Evolutionary conservation across 1,140 invertebrate genomes (phyloP), one percentile per base, ranked within the genome.

Genomic region (Ceratina japonica): DNA sequence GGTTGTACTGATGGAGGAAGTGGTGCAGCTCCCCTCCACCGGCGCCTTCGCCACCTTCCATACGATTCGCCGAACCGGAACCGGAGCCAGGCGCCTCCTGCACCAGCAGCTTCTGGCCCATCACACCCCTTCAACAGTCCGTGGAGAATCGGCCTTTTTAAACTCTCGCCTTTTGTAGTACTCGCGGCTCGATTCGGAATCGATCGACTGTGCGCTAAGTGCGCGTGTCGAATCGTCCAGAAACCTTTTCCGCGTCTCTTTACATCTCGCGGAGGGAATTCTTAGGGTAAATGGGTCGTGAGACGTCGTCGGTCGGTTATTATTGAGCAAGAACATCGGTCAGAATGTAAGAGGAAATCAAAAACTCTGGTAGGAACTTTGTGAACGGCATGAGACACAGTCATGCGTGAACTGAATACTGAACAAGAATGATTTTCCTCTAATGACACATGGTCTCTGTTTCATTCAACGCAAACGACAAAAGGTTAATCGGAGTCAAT

Each of bases 1-100:
- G 93, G 88, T 94, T 94, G 88, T 95, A 94, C 86, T 94, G 94
- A 88, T 94, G 94, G 58, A 95, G 93, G 87, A 94, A 94, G 79
- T 92, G 92, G 82, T 92, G 92, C 51, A 94, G 90, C 80, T 94
- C 93, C 81, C 92, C 93, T 69, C 91, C 90, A 78, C 94, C 93
- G 69, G 93, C 89, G 49, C 91, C 92, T 86, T 94, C 92, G 89
- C 92, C 92, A 68, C 92, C 91, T 82, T 93, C 93, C 86, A 94
- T 92, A 54, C 94, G 94, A 93, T 94, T 94, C 90, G 93, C 88
- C 81, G 93, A 90, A 54, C 87, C 88, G 61, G 89, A 82, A 76
- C 87, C 90, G 31, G 89, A 81, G 71, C 87, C 90, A 74, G 88
- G 89, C 84, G 89, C 89, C 84, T 91, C 92, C 78, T 91, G 92